These are phyloP conservation scores for Poecilia velifera DNA, from an alignment of 2,797 vertebrate genomes.

Conservation along the genomic window DNA sequence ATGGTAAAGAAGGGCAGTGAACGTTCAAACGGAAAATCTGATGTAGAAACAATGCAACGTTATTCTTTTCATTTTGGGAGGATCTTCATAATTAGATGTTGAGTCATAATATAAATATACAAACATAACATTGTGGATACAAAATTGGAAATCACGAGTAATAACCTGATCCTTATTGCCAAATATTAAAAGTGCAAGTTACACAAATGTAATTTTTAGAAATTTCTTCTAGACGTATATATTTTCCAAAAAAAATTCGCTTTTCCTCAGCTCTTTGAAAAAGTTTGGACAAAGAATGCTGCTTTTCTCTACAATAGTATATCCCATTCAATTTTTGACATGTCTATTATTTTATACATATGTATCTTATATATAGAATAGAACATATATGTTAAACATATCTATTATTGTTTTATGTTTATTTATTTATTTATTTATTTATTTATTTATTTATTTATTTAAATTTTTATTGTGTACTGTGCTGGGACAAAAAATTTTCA, in stretches of 20 bases:
- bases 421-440: too few species aligned
- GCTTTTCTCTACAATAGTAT: not conserved
- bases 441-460: too few species aligned
- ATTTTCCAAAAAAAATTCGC: not conserved
- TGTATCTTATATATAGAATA: too few species aligned
- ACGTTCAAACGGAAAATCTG: not conserved
- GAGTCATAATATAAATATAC: not conserved
- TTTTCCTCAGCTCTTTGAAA: not conserved
- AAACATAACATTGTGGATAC: not conserved
- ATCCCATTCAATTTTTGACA: not conserved
- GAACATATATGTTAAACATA: too few species aligned
- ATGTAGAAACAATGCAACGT: not conserved
- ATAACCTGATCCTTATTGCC: too few species aligned
- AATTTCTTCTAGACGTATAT: not conserved
- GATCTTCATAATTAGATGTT: not conserved
- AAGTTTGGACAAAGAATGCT: not conserved
- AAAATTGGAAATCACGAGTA: not conserved
- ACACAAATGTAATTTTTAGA: not conserved
- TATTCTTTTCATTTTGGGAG: not conserved
- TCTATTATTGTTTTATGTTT: too few species aligned
- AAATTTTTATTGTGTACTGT: too few species aligned
- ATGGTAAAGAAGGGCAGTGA: constrained; percentile 7
- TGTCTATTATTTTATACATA: too few species aligned
- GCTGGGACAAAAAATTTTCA: too few species aligned
- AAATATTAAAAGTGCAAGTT: not conserved